Conservation (phyloP, 2,888 invertebrate genomes). For the Elmis aenea region DNA sequence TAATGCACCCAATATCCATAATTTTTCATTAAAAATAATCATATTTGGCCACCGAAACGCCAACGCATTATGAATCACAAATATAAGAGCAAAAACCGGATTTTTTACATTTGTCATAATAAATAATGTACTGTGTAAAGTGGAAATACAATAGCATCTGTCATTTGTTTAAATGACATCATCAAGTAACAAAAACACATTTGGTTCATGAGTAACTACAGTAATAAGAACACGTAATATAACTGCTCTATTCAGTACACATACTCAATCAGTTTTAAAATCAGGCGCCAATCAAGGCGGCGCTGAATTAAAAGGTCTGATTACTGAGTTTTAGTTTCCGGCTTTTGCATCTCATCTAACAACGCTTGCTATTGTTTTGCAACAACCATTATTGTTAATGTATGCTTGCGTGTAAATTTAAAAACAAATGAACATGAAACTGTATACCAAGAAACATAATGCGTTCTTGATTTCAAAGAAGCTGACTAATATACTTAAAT, state of each 20-base stretch:
- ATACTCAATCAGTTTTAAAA: constrained; percentile 24
- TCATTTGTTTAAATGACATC: constrained; percentile 25
- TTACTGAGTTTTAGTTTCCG: constrained; percentile 13
- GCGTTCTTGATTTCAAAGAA: too few relatives aligned
- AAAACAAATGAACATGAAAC: too few relatives aligned
- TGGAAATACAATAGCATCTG: constrained; percentile 27
- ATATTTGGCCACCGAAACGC: too few relatives aligned
- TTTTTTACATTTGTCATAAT: constrained; percentile 14
- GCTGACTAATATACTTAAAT: too few relatives aligned
- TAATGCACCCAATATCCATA: too few relatives aligned
- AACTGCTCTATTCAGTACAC: constrained; percentile 20
- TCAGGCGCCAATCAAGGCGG: constrained; percentile 23
- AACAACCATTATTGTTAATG: too few relatives aligned
- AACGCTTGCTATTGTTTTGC: too few relatives aligned
- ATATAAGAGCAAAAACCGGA: too few relatives aligned
- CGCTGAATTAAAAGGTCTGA: constrained; percentile 7
- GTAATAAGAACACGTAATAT: constrained; percentile 18
- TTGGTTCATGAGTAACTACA: constrained; percentile 14
- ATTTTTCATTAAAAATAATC: too few relatives aligned
- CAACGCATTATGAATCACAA: constrained; percentile 13
- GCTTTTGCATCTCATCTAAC: constrained; percentile 9
- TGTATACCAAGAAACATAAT: too few relatives aligned
- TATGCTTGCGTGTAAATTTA: too few relatives aligned
- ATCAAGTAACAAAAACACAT: constrained; percentile 20
- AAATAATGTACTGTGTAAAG: constrained; percentile 11